Conservation (phyloP, 2,797 vertebrate species). For the Microchirus variegatus region DNA sequence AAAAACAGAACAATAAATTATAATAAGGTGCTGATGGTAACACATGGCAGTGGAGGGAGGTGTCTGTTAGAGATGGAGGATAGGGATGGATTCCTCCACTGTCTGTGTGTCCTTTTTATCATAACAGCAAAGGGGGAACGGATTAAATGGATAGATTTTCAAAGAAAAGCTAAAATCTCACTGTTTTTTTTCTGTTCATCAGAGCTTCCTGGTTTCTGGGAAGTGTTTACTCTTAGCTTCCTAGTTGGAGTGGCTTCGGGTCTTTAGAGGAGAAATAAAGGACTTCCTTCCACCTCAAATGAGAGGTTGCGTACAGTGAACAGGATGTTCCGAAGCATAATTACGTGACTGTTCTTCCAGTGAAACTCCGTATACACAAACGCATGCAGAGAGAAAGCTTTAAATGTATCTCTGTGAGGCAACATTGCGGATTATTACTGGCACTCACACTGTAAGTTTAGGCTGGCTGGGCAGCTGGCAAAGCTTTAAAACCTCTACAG, state of each 20-base stretch:
- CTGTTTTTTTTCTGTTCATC: conserved; percentile 18
- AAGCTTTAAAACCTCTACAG: conserved; percentile 63
- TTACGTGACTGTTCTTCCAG: conserved; percentile 34
- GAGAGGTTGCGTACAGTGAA: conserved; percentile 43
- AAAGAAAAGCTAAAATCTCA: conserved; percentile 38
- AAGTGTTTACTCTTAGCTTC: conserved; percentile 59
- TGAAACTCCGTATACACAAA: conserved; percentile 27
- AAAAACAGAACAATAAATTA: conserved; percentile 32
- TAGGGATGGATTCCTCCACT: conserved; percentile 33
- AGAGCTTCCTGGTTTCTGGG: conserved; percentile 53
- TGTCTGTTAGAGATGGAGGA: conserved; percentile 42
- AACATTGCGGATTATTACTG: conserved; percentile 45
- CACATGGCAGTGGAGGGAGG: background rate
- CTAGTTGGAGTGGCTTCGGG: conserved; percentile 27
- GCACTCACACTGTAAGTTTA: conserved; percentile 32
- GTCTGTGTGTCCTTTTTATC: conserved; percentile 55
- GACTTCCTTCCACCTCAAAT: conserved; percentile 44
- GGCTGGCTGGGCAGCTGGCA: conserved; percentile 52
- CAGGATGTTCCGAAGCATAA: conserved; percentile 42
- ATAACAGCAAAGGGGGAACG: conserved; percentile 19
- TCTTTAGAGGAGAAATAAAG: conserved; percentile 58
- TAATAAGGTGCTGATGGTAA: conserved; percentile 22
- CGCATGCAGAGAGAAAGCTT: conserved; percentile 20
- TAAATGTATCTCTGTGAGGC: conserved; percentile 27
- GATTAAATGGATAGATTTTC: conserved; percentile 42